phyloP scores from a whole-genome alignment of 1,140 invertebrate genomes.

The Harpegnathos saltator region DNA sequence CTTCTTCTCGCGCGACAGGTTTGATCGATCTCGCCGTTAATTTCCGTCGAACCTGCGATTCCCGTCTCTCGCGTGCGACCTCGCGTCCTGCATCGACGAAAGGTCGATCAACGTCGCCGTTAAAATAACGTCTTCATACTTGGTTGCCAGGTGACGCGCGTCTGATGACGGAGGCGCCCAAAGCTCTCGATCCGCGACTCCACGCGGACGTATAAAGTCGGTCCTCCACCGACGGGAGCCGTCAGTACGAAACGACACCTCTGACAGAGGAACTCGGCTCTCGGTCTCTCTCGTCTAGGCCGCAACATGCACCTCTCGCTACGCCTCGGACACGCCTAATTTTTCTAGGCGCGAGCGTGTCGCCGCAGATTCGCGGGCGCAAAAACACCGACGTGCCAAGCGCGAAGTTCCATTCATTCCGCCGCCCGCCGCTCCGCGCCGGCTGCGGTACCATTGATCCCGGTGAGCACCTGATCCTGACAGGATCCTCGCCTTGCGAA shows the following conservation, averaged over 20 bases:
- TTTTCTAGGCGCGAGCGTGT: not conserved
- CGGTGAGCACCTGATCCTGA: slow-evolving; percentile 8
- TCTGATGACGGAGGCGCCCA: slow-evolving; percentile 60
- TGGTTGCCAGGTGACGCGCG: slow-evolving; percentile 65
- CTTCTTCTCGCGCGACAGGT: not conserved
- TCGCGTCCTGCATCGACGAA: not conserved
- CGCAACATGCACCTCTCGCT: slow-evolving; percentile 34
- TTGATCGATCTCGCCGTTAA: not conserved
- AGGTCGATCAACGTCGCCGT: not conserved
- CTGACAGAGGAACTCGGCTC: slow-evolving; percentile 67
- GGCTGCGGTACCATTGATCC: too few species aligned
- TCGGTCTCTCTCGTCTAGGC: slow-evolving; percentile 54
- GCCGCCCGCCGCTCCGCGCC: too few species aligned
- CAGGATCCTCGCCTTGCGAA: slow-evolving; percentile 8
- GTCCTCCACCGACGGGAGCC: slow-evolving; percentile 70
- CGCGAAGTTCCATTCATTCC: too few species aligned
- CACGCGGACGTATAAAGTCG: slow-evolving; percentile 72
- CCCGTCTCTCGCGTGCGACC: not conserved
- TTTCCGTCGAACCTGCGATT: not conserved
- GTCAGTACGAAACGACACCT: slow-evolving; percentile 75
- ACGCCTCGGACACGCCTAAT: not conserved
- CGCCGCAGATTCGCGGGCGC: not conserved
- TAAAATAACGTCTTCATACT: slow-evolving; percentile 29
- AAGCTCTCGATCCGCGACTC: slow-evolving; percentile 65
- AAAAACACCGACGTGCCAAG: not conserved